These are phyloP conservation scores for Labeo calbasu DNA, from an alignment of 2,797 vertebrate species.

Conservation along the genomic window DNA sequence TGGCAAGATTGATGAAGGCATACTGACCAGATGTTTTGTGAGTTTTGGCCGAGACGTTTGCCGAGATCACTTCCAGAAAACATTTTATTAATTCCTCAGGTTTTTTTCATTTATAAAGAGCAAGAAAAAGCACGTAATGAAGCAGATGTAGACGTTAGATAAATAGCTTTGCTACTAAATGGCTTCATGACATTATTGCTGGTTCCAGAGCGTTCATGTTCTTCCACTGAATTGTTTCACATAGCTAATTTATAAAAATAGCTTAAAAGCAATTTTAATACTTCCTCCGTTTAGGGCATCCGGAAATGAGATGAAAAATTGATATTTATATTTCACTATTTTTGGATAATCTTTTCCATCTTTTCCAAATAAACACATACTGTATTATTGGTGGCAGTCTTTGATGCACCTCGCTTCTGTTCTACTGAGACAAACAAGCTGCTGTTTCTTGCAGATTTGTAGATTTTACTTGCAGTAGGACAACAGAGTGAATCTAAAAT, in stretches of 20 bases:
- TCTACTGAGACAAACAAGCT: not conserved
- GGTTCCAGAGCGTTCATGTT: not conserved
- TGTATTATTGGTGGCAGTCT: constrained; percentile 19
- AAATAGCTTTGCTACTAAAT: constrained; percentile 25
- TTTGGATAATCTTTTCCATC: constrained; percentile 28
- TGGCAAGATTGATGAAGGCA: constrained; percentile 48
- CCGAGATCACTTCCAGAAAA: not conserved
- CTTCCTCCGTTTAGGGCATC: constrained; percentile 23
- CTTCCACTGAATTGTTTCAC: constrained; percentile 4
- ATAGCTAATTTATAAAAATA: constrained; percentile 38
- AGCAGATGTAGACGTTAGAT: constrained; percentile 41
- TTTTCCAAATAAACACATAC: constrained; percentile 30
- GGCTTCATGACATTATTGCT: constrained; percentile 15
- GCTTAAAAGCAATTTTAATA: constrained; percentile 8
- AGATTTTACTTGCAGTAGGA: not conserved
- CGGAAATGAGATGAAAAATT: constrained; percentile 1
- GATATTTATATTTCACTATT: constrained; percentile 33
- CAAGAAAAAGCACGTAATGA: constrained; percentile 15
- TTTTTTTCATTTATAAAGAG: constrained; percentile 7
- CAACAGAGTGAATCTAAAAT: not conserved
- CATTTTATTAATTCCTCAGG: constrained; percentile 14
- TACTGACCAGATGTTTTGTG: constrained; percentile 39
- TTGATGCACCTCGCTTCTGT: constrained; percentile 14
- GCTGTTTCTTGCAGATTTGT: not conserved
- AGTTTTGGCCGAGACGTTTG: constrained; percentile 28